Base-by-base conservation (phyloP, 2,797 vertebrate genomes). In the Pseudopleuronectes americanus region DNA sequence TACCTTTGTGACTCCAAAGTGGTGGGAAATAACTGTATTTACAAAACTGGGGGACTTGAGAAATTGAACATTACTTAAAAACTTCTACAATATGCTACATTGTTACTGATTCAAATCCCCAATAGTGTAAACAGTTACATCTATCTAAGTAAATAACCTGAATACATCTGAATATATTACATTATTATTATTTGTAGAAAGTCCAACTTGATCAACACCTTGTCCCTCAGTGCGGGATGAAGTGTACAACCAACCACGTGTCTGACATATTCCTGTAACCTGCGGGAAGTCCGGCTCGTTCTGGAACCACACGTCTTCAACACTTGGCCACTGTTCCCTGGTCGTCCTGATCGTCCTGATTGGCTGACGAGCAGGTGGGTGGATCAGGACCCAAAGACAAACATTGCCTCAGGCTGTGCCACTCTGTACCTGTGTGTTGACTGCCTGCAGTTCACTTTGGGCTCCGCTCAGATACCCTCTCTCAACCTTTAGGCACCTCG, bases 341-440 rank as follows among this genome's bases (percentile, higher is more conserved):
- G 51, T 80, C 58, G 77, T 75, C 13, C 0, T n/a, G 68, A 53
- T 80, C 58, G 77, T 75, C 13, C 0, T 75, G 86, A 93, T 93
- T 92, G 92, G 92, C 84, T 69, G 59, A 49, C 56, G 6, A 12
- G 31, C 54, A 28, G 75, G 90, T 90, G 89, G 92, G 92, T 74
- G 90, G 90, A 79, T 84, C 85, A 56, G 71, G 49, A 70, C 71
- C 47, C 49, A 85, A 87, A 43, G 77, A 45, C 79, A 89, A 92
- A 90, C 77, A 89, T 76, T 84, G 77, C 76, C 71, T 66, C 79
- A 83, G 79, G 67, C 66, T 80, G 74, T 86, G 76, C 79, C 79
- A 80, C 75, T 81, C 81, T 77, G 76, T 71, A 67, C 76, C 79
- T 74, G 66, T 49, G 64, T 69, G 43, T 21, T 28, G 28, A 57